These are phyloP conservation scores for Corbicula japonica DNA, from an alignment of 2,888 invertebrate species.

Conservation along the genomic window DNA sequence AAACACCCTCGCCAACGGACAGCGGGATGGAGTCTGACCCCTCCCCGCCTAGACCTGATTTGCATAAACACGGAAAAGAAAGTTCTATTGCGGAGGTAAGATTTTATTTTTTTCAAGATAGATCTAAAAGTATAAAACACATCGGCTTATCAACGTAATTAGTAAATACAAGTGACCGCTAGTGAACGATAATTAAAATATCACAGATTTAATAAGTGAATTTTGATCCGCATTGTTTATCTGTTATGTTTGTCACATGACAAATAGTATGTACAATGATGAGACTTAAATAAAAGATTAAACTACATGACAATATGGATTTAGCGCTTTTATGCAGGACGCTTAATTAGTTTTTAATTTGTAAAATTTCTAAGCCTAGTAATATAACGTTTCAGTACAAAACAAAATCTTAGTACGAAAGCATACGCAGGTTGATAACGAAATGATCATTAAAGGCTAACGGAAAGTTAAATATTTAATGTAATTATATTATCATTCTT, in stretches of 20 bases:
- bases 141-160: neutral
- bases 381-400: neutral
- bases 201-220: neutral
- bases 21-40: conserved; percentile 54
- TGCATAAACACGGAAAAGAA: neutral
- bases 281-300: too few species aligned
- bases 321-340: neutral
- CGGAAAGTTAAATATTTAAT: neutral
- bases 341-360: neutral
- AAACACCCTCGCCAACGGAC: conserved; percentile 55
- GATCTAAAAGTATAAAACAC: neutral
- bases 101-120: neutral
- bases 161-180: neutral
- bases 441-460: neutral
- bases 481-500: neutral
- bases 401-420: neutral
- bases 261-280: too few species aligned
- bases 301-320: too few species aligned
- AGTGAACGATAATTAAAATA: neutral
- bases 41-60: conserved; percentile 19
- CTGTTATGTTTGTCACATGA: neutral
- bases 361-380: neutral
- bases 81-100: conserved; percentile 41
- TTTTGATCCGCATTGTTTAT: neutral
- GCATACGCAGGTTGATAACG: neutral